Conservation (phyloP, 2,797 vertebrate genomes). For the Enoplosus armatus region DNA sequence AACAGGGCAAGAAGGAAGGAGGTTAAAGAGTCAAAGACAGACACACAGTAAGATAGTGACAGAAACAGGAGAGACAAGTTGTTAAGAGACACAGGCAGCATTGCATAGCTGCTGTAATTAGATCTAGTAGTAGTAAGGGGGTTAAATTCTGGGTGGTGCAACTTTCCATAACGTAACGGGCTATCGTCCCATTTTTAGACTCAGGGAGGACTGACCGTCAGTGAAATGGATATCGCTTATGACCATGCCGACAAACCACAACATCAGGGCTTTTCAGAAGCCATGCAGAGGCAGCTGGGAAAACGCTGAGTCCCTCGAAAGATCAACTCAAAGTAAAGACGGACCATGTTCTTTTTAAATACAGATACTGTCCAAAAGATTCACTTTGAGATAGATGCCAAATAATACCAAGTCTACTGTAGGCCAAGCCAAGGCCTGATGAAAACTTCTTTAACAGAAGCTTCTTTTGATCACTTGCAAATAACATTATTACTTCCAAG, state of each 20-base stretch:
- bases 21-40: not conserved
- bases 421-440: not conserved
- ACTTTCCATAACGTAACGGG: conserved; percentile 77
- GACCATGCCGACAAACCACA: conserved; percentile 59
- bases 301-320: conserved; percentile 24
- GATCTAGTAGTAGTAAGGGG: conserved; percentile 69
- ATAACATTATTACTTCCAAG: not conserved
- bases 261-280: conserved; percentile 55
- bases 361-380: not conserved
- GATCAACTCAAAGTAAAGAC: not conserved
- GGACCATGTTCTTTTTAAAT: not conserved
- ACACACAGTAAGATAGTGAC: not conserved
- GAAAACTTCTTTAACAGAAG: not conserved
- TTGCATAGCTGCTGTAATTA: conserved; percentile 53
- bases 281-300: conserved; percentile 29
- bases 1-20: not conserved
- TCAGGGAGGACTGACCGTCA: conserved; percentile 31
- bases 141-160: conserved; percentile 71
- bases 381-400: not conserved
- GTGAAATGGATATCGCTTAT: conserved; percentile 60
- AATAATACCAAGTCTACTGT: not conserved
- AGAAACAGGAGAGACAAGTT: not conserved
- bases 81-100: conserved; percentile 12
- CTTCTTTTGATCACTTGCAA: not conserved
- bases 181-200: conserved; percentile 71